Evolutionary conservation across 2,113 vertebrate genomes (phyloP), one percentile per base, ranked within the genome.

Genomic region (Poeciliopsis occidentalis): DNA sequence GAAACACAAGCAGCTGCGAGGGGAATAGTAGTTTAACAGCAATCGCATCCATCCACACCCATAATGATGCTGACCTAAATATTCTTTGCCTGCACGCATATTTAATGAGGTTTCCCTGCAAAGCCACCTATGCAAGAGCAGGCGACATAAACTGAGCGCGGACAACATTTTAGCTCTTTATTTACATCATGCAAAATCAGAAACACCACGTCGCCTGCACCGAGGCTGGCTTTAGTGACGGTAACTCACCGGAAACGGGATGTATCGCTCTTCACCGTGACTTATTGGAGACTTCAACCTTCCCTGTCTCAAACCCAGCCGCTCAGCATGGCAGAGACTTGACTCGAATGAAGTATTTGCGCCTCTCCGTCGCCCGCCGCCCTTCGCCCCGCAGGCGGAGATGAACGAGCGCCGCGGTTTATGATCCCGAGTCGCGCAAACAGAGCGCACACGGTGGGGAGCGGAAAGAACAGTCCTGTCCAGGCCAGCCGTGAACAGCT

Each of bases 251-350:
- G 44, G 79, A 67, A 83, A 73, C 66, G 73, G 69, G 67, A 61
- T 73, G 75, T 27, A 75, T 72, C 84, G 73, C 12, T 27, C 67
- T 34, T 84, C 75, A 71, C 78, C 70, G 64, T n/a, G 80, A 91
- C 82, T 80, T 76, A 39, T 61, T 65, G 63, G 39, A 54, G 73
- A 90, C 85, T 90, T 85, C 81, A 57, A 85, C 76, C 85, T 84
- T 77, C 74, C 51, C 75, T 64, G 82, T 71, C 78, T 92, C 85
- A 94, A 70, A 82, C 82, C 72, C 85, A 85, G 87, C 79, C 73
- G 75, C 83, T 86, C 89, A 91, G 93, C 94, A 95, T 95, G 85
- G 87, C 93, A 93, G 11, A 80, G 78, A 87, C 77, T 90, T 60
- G 63, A 65, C 75, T 69, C 73, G 32, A 76, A 83, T 82, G 82